Percentiles rank a stretch among this genome's conserved stretches.
Conservation (phyloP, 64 coral and sea anemone genomes). For the Stichodactyla mertensii region DNA sequence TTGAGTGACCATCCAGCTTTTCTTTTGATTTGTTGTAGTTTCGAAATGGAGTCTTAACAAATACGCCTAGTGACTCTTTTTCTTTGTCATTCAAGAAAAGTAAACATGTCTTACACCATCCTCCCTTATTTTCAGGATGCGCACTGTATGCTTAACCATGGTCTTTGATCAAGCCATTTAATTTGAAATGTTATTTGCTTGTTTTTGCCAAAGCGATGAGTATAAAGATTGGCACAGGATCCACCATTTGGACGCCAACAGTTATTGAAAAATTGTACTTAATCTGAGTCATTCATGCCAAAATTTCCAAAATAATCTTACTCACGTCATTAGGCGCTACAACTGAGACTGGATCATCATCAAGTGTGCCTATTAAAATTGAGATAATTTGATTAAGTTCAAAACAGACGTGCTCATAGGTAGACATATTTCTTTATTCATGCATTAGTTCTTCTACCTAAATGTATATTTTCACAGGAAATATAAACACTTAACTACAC, state of each 20-base stretch:
- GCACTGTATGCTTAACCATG: conserved; percentile 56
- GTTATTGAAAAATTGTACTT: conserved; percentile 26
- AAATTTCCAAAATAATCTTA: background rate
- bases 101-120: conserved; percentile 53
- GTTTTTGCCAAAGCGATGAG: background rate
- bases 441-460: background rate
- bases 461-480: too few species aligned
- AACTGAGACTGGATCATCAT: conserved; percentile 10
- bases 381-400: background rate
- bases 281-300: conserved; percentile 23
- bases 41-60: too few species aligned
- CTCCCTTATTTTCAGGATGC: conserved; percentile 47
- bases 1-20: too few species aligned
- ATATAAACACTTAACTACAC: too few species aligned
- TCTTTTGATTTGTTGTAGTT: too few species aligned
- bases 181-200: conserved; percentile 45
- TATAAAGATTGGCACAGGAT: conserved; percentile 13
- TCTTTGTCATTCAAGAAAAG: conserved; percentile 34
- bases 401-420: conserved; percentile 3
- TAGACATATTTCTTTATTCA: conserved; percentile 1
- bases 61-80: too few species aligned
- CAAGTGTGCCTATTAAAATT: conserved; percentile 5
- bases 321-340: conserved; percentile 31
- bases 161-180: conserved; percentile 55
- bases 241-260: conserved; percentile 30